Percentiles rank a stretch among this genome's conserved stretches.
These are phyloP conservation scores for Nanorana parkeri DNA, from an alignment of 2,113 vertebrate genomes.

Conservation along the genomic window DNA sequence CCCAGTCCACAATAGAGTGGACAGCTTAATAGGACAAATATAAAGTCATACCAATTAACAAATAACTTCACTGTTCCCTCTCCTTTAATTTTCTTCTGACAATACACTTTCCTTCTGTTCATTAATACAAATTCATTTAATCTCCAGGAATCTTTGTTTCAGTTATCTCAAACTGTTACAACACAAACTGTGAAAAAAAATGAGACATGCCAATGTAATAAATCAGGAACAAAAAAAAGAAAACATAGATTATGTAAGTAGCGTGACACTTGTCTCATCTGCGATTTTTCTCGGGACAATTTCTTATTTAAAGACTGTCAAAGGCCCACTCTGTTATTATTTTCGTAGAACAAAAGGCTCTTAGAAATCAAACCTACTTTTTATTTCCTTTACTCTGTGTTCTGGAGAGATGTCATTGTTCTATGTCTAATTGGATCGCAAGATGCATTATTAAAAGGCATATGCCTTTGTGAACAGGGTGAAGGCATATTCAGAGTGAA, in stretches of 20 bases:
- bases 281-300: constrained; percentile 50
- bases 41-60: background rate
- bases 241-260: constrained; percentile 37
- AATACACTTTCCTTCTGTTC: background rate
- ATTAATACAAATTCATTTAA: constrained; percentile 29
- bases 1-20: too few relatives aligned
- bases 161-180: constrained; percentile 24
- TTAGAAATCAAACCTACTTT: constrained; percentile 58
- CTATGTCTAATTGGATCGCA: constrained; percentile 57
- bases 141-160: constrained; percentile 13
- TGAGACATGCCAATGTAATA: constrained; percentile 40
- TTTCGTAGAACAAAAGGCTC: constrained; percentile 55
- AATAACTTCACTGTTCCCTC: background rate
- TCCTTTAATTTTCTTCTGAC: background rate
- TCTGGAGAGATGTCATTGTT: constrained; percentile 57
- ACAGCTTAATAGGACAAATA: background rate
- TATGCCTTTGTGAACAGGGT: constrained; percentile 49
- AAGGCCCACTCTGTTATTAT: constrained; percentile 58
- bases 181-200: constrained; percentile 19
- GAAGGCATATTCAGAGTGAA: constrained; percentile 56
- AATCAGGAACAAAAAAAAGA: constrained; percentile 17
- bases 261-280: constrained; percentile 4
- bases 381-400: constrained; percentile 57
- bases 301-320: constrained; percentile 58
- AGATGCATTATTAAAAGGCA: constrained; percentile 57